phyloP scores from a whole-genome alignment of 1,140 invertebrate genomes.

The Araneus ventricosus region DNA sequence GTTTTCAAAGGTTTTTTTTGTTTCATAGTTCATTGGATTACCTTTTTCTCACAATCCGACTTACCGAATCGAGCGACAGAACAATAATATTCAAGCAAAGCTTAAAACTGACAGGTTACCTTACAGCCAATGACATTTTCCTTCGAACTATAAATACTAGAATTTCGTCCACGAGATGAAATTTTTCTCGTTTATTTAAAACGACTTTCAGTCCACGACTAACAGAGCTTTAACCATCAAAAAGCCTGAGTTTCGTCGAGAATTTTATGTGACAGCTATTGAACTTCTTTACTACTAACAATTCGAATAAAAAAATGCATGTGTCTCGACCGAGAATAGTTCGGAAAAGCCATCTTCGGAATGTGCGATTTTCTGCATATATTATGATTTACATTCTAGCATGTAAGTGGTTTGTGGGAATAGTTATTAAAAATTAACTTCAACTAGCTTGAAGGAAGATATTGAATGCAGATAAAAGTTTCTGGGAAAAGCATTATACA shows the following conservation, averaged over 20 bases:
- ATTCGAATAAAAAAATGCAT: background rate
- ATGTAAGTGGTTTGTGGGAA: background rate
- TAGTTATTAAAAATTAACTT: background rate
- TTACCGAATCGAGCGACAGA: background rate
- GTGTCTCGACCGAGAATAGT: background rate
- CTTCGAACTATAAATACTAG: background rate
- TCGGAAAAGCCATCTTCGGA: background rate
- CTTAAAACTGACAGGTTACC: background rate
- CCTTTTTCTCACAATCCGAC: background rate
- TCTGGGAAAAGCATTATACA: too few relatives aligned
- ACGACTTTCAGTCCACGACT: background rate
- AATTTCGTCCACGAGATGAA: background rate
- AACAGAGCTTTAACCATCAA: background rate
- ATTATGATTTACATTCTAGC: background rate
- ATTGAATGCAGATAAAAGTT: too few relatives aligned
- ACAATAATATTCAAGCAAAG: background rate
- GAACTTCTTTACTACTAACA: background rate
- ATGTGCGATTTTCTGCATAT: background rate
- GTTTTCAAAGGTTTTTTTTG: background rate
- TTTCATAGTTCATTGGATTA: background rate
- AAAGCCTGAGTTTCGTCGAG: background rate
- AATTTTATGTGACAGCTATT: constrained; percentile 2
- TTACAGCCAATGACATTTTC: background rate
- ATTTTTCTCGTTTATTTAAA: constrained; percentile 9
- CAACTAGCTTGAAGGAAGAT: too few relatives aligned